phyloP scores from a whole-genome alignment of 2,113 vertebrate species.

The Bucco capensis region DNA sequence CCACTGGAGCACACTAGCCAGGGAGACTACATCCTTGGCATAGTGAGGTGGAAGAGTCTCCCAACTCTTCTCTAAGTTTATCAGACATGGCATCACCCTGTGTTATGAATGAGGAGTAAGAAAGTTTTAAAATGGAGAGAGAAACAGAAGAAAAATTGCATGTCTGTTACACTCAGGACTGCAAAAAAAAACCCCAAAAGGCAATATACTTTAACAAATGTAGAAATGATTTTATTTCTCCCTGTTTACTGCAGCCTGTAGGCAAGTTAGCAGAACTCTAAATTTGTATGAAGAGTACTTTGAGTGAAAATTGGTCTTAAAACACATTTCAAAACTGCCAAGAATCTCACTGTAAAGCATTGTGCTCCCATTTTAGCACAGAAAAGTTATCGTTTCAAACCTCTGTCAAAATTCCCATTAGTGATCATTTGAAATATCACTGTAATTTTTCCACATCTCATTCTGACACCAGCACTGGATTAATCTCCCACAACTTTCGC shows the following conservation, averaged over 20 bases:
- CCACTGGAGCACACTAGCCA: not conserved
- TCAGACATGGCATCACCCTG: not conserved
- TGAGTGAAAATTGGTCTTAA: conserved; percentile 36
- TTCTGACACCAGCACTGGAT: not conserved
- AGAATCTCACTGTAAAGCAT: not conserved
- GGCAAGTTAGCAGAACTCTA: conserved; percentile 1
- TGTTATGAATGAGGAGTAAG: not conserved
- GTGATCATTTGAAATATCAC: not conserved
- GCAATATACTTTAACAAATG: not conserved
- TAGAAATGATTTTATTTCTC: not conserved
- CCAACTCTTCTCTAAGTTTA: not conserved
- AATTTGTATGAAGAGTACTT: not conserved
- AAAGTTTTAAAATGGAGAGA: not conserved
- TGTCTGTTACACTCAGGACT: not conserved
- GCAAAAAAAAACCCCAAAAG: not conserved
- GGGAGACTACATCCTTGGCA: not conserved
- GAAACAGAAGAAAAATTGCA: not conserved
- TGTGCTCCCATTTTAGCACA: conserved; percentile 12
- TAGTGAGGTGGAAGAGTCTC: not conserved
- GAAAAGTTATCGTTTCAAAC: not conserved
- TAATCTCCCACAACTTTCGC: not conserved
- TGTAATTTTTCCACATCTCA: not conserved
- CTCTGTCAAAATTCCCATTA: conserved; percentile 56
- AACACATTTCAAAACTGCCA: conserved; percentile 24
- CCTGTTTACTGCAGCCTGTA: not conserved